Evolutionary conservation across 2,797 vertebrate genomes (phyloP).

Genomic region (Delichon dasypus): DNA sequence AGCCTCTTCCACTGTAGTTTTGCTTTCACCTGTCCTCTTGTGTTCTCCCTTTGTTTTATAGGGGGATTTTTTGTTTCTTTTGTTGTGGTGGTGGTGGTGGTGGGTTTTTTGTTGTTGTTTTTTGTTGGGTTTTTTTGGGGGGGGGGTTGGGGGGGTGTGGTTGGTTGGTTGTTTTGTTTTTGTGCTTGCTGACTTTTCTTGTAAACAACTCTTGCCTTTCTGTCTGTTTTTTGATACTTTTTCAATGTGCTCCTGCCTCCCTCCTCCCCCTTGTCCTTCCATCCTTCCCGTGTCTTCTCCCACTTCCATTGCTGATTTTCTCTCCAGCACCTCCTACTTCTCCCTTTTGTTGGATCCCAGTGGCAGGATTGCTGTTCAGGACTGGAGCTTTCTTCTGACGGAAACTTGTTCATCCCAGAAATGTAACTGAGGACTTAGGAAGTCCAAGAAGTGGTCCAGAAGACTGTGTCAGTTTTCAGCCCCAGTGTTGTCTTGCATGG

Average conservation of each 20-base stretch:
- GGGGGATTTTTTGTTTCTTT: not conserved
- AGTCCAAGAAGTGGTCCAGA: not conserved
- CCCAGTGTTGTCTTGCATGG: not conserved
- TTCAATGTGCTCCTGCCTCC: not conserved
- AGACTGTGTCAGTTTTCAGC: not conserved
- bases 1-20: not conserved
- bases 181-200: not conserved
- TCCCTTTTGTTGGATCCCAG: not conserved
- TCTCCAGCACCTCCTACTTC: not conserved
- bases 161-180: not conserved
- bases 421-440: not conserved
- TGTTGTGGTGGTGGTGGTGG: too few species aligned
- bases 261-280: not conserved
- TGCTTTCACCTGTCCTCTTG: not conserved
- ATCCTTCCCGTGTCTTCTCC: not conserved
- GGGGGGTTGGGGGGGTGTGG: too few species aligned
- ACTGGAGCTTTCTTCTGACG: not conserved
- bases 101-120: not conserved
- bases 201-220: not conserved
- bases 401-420: not conserved
- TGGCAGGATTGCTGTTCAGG: not conserved
- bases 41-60: not conserved
- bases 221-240: not conserved
- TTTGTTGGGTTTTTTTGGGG: too few species aligned
- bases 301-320: not conserved